Percentiles rank a stretch among this genome's conserved stretches.
These are phyloP conservation scores for Pomacea maculata DNA, from an alignment of 1,140 invertebrate genomes.

Conservation along the genomic window DNA sequence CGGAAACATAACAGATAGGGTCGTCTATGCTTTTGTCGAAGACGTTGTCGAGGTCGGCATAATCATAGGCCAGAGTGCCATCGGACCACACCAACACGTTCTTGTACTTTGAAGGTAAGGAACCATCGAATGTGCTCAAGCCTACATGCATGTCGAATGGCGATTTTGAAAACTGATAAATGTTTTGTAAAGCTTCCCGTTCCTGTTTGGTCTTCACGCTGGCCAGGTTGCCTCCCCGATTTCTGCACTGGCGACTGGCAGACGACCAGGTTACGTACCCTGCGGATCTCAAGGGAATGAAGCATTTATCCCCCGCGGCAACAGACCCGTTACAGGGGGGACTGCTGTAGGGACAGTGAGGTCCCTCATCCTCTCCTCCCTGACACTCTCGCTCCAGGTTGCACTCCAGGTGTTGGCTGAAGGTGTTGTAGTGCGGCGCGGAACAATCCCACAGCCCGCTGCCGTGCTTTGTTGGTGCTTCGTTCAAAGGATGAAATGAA, in stretches of 20 bases:
- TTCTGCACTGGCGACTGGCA: not conserved
- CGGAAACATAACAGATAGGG: too few relatives aligned
- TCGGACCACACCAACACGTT: too few relatives aligned
- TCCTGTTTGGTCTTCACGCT: constrained; percentile 1
- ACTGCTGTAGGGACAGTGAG: constrained; percentile 13
- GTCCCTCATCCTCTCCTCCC: constrained; percentile 12
- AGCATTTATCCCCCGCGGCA: constrained; percentile 2
- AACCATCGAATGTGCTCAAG: not conserved
- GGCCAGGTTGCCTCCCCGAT: not conserved
- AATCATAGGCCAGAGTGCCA: too few relatives aligned
- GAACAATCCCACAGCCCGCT: not conserved
- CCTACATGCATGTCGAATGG: not conserved
- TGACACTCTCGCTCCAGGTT: not conserved
- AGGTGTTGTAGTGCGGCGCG: not conserved
- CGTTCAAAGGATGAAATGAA: not conserved
- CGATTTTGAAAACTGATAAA: not conserved
- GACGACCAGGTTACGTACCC: not conserved
- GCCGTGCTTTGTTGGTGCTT: not conserved
- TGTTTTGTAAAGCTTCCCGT: not conserved
- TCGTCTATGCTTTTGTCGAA: too few relatives aligned
- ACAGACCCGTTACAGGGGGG: not conserved
- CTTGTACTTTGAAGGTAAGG: too few relatives aligned
- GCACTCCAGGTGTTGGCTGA: not conserved
- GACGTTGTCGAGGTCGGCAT: too few relatives aligned
- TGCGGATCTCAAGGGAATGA: not conserved